A percentile compares a stretch with the other conserved stretches of the same genome.
Evolutionary conservation across 2,888 invertebrate genomes (phyloP).

Genomic region (Liopterus haemorrhoidalis): DNA sequence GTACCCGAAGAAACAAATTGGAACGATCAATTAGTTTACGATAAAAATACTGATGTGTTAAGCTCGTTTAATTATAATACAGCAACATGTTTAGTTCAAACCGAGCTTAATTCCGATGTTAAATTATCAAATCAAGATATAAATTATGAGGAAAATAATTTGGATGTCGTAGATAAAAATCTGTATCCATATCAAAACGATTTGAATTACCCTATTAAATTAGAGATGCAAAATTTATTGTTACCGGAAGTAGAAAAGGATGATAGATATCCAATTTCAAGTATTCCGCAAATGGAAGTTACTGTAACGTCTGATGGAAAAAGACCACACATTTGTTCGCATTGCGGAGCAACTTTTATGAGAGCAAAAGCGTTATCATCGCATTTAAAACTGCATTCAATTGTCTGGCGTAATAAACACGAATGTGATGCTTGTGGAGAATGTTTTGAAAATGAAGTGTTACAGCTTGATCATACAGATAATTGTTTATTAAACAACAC

Average conservation of each 20-base stretch:
- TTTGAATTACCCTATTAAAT: constrained; percentile 15
- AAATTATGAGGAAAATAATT: no score
- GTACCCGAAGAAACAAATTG: no score
- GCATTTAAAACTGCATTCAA: constrained; percentile 38
- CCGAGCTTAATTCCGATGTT: no score
- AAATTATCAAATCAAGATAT: no score
- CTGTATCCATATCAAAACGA: no score
- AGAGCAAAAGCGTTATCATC: constrained; percentile 45
- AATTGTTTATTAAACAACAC: no score
- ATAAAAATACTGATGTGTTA: no score
- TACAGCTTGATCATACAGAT: constrained; percentile 45
- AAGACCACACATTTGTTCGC: constrained; percentile 42
- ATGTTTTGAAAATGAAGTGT: constrained; percentile 44
- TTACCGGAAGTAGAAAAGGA: constrained; percentile 34
- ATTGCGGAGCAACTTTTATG: constrained; percentile 45
- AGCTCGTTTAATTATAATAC: no score
- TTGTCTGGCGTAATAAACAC: constrained; percentile 38
- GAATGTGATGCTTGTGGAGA: constrained; percentile 49
- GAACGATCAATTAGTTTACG: no score
- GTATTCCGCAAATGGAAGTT: constrained; percentile 27
- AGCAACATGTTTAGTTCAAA: no score
- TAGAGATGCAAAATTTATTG: constrained; percentile 18
- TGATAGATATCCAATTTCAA: constrained; percentile 37
- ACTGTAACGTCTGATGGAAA: constrained; percentile 30
- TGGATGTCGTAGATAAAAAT: no score